phyloP scores from a whole-genome alignment of 1,140 invertebrate species.

The Cydia fagiglandana region DNA sequence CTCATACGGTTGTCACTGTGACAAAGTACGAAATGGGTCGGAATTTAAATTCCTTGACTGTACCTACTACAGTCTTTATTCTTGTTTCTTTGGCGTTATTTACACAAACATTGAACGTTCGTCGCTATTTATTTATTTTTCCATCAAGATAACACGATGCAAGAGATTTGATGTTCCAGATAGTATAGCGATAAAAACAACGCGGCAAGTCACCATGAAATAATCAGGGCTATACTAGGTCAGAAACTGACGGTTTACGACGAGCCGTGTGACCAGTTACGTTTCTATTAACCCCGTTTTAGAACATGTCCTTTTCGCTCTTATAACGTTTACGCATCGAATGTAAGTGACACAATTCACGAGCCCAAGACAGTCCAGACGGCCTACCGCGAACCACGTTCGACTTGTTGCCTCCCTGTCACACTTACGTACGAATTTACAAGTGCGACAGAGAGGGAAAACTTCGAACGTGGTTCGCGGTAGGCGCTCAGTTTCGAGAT shows the following conservation, averaged over 20 bases:
- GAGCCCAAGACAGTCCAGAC: not conserved
- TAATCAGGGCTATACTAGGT: no score
- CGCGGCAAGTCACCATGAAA: not conserved
- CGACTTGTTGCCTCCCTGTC: no score
- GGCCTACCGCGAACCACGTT: no score
- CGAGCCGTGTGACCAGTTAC: not conserved
- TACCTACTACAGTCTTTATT: not conserved
- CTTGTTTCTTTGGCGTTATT: not conserved
- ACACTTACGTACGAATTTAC: no score
- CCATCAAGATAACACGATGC: not conserved
- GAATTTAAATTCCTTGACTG: no score
- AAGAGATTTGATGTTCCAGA: not conserved
- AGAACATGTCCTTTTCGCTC: not conserved
- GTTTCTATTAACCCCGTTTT: not conserved
- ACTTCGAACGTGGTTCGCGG: no score
- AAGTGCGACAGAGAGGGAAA: no score
- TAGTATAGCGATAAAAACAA: not conserved
- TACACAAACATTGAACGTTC: not conserved
- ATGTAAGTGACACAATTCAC: not conserved
- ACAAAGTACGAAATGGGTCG: no score
- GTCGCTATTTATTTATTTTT: not conserved
- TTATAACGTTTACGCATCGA: not conserved
- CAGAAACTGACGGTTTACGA: not conserved
- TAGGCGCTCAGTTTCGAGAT: constrained; percentile 45
- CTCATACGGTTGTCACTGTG: no score